These are phyloP conservation scores for Gymnocypris eckloni DNA, from an alignment of 2,797 vertebrate species.

Conservation along the genomic window DNA sequence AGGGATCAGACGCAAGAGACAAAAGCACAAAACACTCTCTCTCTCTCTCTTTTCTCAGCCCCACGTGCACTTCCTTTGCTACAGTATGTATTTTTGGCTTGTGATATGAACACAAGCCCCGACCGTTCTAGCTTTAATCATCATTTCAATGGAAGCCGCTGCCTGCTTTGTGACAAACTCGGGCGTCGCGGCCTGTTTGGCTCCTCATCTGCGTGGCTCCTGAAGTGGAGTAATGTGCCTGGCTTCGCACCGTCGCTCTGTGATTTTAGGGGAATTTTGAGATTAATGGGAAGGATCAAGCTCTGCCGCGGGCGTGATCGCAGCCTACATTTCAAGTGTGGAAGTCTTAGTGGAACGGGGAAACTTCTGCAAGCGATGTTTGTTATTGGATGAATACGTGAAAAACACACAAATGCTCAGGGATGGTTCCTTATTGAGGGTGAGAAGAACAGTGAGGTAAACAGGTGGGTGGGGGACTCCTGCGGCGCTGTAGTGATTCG, in stretches of 20 bases:
- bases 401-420: conserved; percentile 3
- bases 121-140: conserved; percentile 32
- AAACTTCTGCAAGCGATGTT: conserved; percentile 44
- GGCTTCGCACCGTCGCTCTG: conserved; percentile 20
- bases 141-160: conserved; percentile 31
- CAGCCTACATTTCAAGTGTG: conserved; percentile 48
- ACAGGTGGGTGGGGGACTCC: conserved; percentile 43
- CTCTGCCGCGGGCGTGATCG: conserved; percentile 26
- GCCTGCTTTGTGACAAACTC: conserved; percentile 36
- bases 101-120: conserved; percentile 37
- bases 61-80: conserved; percentile 10
- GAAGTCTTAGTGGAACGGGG: conserved; percentile 34
- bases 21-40: conserved; percentile 26
- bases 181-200: conserved; percentile 19
- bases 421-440: not conserved
- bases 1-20: conserved; percentile 39
- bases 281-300: conserved; percentile 57
- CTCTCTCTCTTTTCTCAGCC: conserved; percentile 5
- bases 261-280: conserved; percentile 54
- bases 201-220: conserved; percentile 23
- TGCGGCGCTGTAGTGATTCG: conserved; percentile 19
- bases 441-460: conserved; percentile 26
- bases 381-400: conserved; percentile 34
- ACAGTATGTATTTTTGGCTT: conserved; percentile 48
- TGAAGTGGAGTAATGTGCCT: conserved; percentile 41